A percentile compares a stretch with the other conserved stretches of the same genome.
phyloP scores from a whole-genome alignment of 2,113 vertebrate species.

The Halcyon malimbica region DNA sequence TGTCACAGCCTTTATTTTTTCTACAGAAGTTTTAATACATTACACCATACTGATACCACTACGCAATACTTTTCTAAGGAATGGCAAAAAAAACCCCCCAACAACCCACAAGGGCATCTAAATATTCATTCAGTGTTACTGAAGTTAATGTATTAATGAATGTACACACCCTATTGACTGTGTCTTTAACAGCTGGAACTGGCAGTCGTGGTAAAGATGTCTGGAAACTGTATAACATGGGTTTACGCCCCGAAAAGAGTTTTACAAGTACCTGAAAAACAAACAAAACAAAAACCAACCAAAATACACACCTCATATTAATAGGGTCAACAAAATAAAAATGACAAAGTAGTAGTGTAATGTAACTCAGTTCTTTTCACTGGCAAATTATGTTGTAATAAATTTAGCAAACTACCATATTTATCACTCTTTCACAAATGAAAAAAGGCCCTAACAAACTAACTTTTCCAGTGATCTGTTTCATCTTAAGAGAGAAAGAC shows the following conservation, averaged over 20 bases:
- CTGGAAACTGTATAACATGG: slow-evolving; percentile 97
- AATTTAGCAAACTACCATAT: neutral
- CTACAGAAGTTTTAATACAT: neutral
- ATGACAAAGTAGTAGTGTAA: neutral
- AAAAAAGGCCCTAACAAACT: neutral
- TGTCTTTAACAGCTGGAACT: slow-evolving; percentile 87
- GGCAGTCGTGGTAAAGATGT: slow-evolving; percentile 90
- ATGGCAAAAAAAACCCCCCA: neutral
- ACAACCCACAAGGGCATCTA: neutral
- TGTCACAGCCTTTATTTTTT: neutral
- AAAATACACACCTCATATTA: neutral
- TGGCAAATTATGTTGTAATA: neutral
- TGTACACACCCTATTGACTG: slow-evolving; percentile 83
- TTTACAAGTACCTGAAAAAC: slow-evolving; percentile 84
- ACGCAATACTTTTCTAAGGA: neutral
- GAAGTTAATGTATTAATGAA: neutral
- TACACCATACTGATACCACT: neutral
- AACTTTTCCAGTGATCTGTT: neutral
- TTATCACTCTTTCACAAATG: neutral
- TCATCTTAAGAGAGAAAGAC: neutral
- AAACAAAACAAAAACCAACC: neutral
- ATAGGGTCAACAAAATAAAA: neutral
- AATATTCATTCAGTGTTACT: neutral
- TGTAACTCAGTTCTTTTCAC: neutral
- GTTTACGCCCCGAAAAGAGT: slow-evolving; percentile 92